These are phyloP conservation scores for Agrotis ipsilon DNA, from an alignment of 2,888 invertebrate genomes.

Conservation along the genomic window DNA sequence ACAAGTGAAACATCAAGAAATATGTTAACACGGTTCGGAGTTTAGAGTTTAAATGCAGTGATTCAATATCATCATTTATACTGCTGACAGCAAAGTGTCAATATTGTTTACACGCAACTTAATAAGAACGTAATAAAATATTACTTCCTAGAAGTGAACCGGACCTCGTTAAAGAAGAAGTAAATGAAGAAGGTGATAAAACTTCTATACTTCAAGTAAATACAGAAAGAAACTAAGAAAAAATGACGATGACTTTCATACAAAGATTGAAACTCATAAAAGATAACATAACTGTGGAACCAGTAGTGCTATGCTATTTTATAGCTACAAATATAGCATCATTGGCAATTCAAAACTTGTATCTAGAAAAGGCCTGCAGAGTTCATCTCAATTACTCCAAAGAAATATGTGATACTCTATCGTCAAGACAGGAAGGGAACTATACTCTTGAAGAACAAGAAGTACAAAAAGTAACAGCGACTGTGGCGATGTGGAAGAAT, in stretches of 20 bases:
- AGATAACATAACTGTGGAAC: slow-evolving; percentile 93
- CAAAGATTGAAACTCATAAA: slow-evolving; percentile 83
- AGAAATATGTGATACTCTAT: slow-evolving; percentile 94
- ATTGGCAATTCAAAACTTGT: slow-evolving; percentile 94
- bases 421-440: slow-evolving; percentile 93
- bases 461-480: slow-evolving; percentile 94
- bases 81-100: slow-evolving; percentile 17
- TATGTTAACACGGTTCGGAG: slow-evolving; percentile 47
- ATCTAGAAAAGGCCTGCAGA: slow-evolving; percentile 94
- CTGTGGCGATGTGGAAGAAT: slow-evolving; percentile 96
- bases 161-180: slow-evolving; percentile 48
- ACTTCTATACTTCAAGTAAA: slow-evolving; percentile 74
- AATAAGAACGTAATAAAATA: slow-evolving; percentile 18
- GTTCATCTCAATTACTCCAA: slow-evolving; percentile 94
- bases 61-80: slow-evolving; percentile 50
- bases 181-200: slow-evolving; percentile 72
- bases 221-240: slow-evolving; percentile 57
- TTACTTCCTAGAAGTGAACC: slow-evolving; percentile 44
- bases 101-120: too few relatives aligned
- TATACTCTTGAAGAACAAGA: slow-evolving; percentile 90
- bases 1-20: slow-evolving; percentile 59
- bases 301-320: slow-evolving; percentile 93
- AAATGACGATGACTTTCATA: slow-evolving; percentile 73
- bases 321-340: slow-evolving; percentile 92
- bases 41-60: slow-evolving; percentile 43